These are phyloP conservation scores for Tinamus guttatus DNA, from an alignment of 2,113 vertebrate species.

Conservation along the genomic window DNA sequence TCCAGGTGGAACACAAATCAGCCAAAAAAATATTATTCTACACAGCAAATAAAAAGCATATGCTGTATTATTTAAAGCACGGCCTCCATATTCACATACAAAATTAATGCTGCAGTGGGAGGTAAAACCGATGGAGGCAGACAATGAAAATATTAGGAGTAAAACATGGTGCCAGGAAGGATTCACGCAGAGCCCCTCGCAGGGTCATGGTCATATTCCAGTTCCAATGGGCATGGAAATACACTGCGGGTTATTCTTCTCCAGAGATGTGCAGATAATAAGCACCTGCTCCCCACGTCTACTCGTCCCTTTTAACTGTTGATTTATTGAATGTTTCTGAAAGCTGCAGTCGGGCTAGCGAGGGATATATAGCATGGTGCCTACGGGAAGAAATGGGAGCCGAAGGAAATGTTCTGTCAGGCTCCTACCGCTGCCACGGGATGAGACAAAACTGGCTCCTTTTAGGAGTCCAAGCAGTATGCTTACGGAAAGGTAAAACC, in stretches of 20 bases:
- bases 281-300: constrained; percentile 73
- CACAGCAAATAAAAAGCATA: constrained; percentile 79
- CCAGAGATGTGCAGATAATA: constrained; percentile 73
- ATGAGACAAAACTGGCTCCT: background rate
- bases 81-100: constrained; percentile 73
- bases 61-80: constrained; percentile 75
- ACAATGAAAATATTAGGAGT: constrained; percentile 69
- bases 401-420: background rate
- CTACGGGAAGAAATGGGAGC: constrained; percentile 33
- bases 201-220: constrained; percentile 66
- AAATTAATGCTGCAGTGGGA: constrained; percentile 70
- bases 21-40: constrained; percentile 76
- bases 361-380: constrained; percentile 26
- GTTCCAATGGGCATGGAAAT: constrained; percentile 69
- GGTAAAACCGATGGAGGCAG: constrained; percentile 65
- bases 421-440: rapidly evolving
- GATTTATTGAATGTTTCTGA: constrained; percentile 70
- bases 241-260: constrained; percentile 68
- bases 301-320: constrained; percentile 71
- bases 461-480: background rate
- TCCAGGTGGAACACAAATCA: constrained; percentile 80
- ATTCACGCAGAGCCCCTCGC: constrained; percentile 66
- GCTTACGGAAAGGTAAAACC: background rate
- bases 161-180: constrained; percentile 62
- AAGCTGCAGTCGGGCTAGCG: constrained; percentile 26